Base-by-base conservation (phyloP, 1,140 invertebrate species). In the Ooceraea biroi region DNA sequence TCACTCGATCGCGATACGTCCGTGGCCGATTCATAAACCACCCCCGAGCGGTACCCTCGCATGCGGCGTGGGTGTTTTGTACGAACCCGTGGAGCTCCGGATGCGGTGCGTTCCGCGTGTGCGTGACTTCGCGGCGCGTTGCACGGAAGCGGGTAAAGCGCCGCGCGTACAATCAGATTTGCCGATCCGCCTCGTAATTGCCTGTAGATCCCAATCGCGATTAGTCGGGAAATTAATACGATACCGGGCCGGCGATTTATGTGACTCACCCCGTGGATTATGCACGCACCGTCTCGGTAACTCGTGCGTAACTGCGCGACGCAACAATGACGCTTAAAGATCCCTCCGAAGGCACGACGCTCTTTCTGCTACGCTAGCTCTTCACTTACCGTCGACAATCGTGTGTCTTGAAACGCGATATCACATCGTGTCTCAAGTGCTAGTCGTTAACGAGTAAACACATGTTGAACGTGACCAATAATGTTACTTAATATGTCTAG, bases 171-270 rank as follows among this genome's bases (percentile, higher is more conserved):
- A 89, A 93, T 92, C 91, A 91, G 91, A 92, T 92, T 91, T 89
- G 91, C 88, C 90, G 89, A 90, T 88, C 88, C 90, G 91, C 85
- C 89, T 91, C 91, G 92, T 93, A 93, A 93, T 93, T 93, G 92
- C 92, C 89, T 92, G 92, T 92, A 93, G 92, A 93, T 93, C 91
- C 88, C 91, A 90, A 93, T 93, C 92, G 90, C 90, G 92, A 93
- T 93, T 93, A 92, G 89, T 86, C 88, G 87, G 92, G 90, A 93
- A 92, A 92, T 92, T 92, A 92, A 92, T 92, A 93, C 91, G 91
- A 89, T 89, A 84, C 90, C 87, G 89, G 91, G 80, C 77, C 85
- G 80, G 88, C 88, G 91, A 92, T 92, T 92, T 92, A 92, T 93
- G 90, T 88, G 88, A 85, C 72, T 83, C 87, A 58, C 78, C 58